Base-by-base conservation (phyloP, 2,888 invertebrate species). In the Eilema sororculum region DNA sequence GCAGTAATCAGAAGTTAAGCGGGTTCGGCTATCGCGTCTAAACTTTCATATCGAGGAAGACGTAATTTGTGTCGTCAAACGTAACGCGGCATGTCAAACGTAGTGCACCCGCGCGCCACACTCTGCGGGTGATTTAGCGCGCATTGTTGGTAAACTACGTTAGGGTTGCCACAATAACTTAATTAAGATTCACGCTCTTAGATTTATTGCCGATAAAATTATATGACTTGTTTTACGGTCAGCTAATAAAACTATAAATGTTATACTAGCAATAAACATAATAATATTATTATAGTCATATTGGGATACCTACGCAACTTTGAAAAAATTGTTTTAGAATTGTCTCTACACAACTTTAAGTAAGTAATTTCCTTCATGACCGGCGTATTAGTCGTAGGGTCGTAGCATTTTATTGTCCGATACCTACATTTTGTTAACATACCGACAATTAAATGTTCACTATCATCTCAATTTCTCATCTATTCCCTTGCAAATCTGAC, bases 41-140 rank as follows among this genome's bases (percentile, higher is more conserved):
- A 73, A 69, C 52, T n/a, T 46, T 16, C 65, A 73, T 69, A 74
- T 78, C 71, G 73, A 59, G 80, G 79, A 86, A 84, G 82, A 84
- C 80, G 75, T 81, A 78, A 78, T n/a, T n/a, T 80, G 78, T 78
- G 82, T 84, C 82, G 81, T 86, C 74, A 81, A 84, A 78, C 73
- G 72, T 78, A 84, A 83, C 76, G 83, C 85, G 85, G 85, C 84
- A 76, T 86, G 87, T 89, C 88, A 89, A 79, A 80, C 77, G 85
- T 78, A 83, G 52, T 84, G 73, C 84, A 83, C 80, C 73, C 75
- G 81, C 75, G 81, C 81, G 80, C 75, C 73, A 80, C 81, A 84
- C 93, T 92, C 90, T 87, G 93, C 92, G 93, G 93, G 93, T 93
- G 93, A 94, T 92, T 93, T 91, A 89, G 86, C 89, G 86, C 79